Conservation (phyloP, 2,797 vertebrate genomes). For the Melanotaenia parkinsoni region DNA sequence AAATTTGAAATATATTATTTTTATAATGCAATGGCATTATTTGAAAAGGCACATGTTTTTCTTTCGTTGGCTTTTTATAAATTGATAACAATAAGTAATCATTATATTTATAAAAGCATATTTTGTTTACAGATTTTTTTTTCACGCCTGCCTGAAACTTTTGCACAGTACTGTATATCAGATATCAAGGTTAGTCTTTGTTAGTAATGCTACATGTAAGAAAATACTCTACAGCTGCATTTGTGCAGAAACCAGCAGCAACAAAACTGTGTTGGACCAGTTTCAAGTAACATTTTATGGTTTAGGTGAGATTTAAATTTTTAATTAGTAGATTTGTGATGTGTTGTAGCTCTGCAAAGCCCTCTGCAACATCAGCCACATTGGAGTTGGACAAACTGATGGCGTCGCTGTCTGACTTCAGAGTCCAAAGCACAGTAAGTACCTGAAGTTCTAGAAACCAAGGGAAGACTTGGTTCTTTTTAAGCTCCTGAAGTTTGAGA, state of each 20-base stretch:
- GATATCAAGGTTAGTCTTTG: neutral
- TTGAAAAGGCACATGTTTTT: too few relatives aligned
- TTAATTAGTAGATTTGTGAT: slow-evolving; percentile 28
- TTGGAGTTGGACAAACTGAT: slow-evolving; percentile 93
- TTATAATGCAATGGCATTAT: neutral
- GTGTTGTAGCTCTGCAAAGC: slow-evolving; percentile 76
- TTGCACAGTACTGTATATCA: too few relatives aligned
- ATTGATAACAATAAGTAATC: too few relatives aligned
- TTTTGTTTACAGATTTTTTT: too few relatives aligned
- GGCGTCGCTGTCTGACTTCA: slow-evolving; percentile 94
- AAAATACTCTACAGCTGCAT: neutral
- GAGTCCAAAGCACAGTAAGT: slow-evolving; percentile 90
- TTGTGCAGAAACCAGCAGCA: neutral
- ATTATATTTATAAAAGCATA: too few relatives aligned
- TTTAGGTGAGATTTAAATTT: neutral
- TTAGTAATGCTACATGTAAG: neutral
- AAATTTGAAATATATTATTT: too few relatives aligned
- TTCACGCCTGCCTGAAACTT: too few relatives aligned
- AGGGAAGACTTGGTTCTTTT: too few relatives aligned
- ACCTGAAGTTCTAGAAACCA: neutral
- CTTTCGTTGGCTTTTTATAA: too few relatives aligned
- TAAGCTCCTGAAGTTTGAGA: neutral
- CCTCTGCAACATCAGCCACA: slow-evolving; percentile 91
- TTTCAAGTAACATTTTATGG: neutral
- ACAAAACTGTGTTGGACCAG: neutral